A percentile compares a stretch with the other conserved stretches of the same genome.
Conservation (phyloP, 2,797 vertebrate genomes). For the Myotis myotis region DNA sequence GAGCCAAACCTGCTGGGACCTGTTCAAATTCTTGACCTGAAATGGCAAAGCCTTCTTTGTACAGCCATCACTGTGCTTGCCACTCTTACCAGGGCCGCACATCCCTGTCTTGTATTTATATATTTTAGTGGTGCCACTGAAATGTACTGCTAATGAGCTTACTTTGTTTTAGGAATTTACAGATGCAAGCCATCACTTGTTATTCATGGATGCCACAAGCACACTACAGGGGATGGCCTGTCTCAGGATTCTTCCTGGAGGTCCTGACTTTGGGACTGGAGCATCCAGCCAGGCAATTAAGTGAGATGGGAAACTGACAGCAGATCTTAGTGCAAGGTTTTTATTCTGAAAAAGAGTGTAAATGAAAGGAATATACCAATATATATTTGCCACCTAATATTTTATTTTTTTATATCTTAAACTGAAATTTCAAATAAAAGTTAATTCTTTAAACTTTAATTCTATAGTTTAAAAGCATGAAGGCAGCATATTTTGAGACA, state of each 20-base stretch:
- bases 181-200: neutral
- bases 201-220: neutral
- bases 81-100: neutral
- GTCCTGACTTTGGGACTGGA: neutral
- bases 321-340: neutral
- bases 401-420: constrained; percentile 24
- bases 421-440: constrained; percentile 33
- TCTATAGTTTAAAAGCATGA: neutral
- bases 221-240: neutral
- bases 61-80: neutral
- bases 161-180: neutral
- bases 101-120: neutral
- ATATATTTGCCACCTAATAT: neutral
- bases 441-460: constrained; percentile 9
- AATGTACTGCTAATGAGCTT: neutral
- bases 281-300: neutral
- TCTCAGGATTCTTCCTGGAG: neutral
- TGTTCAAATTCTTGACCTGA: neutral
- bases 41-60: neutral
- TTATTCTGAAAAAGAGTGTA: neutral
- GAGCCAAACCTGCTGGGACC: no score
- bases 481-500: neutral
- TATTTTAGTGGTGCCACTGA: neutral
- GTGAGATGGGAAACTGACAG: neutral
- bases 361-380: neutral